Evolutionary conservation across 2,113 vertebrate genomes (phyloP).

Genomic region (Etheostoma cragini): DNA sequence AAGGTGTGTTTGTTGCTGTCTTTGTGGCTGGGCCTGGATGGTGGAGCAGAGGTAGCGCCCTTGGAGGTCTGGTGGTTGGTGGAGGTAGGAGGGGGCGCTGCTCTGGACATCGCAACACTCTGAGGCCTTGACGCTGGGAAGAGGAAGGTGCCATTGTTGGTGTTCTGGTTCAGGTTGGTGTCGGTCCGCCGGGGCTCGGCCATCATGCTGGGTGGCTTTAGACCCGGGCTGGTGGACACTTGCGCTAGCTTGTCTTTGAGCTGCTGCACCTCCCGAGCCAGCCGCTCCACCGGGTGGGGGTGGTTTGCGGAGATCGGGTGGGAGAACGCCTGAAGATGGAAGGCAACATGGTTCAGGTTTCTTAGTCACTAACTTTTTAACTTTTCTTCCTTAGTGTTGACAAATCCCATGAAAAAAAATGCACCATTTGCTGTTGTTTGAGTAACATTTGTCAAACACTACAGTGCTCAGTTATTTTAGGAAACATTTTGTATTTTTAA

Average conservation of each 20-base stretch:
- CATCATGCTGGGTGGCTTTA: conserved; percentile 21
- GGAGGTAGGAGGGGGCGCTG: conserved; percentile 52
- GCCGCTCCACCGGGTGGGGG: conserved; percentile 82
- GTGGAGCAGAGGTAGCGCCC: conserved; percentile 12
- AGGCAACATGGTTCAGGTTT: background rate
- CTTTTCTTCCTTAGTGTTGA: no score
- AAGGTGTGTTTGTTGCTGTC: conserved; percentile 82
- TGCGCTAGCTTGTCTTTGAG: conserved; percentile 77
- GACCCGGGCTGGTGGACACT: conserved; percentile 30
- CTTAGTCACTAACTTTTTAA: background rate
- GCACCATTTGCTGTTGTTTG: no score
- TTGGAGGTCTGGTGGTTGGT: conserved; percentile 63
- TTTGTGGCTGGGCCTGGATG: conserved; percentile 35
- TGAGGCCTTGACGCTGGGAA: conserved; percentile 72
- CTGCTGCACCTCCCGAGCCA: conserved; percentile 82
- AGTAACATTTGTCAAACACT: no score
- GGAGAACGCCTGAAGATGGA: conserved; percentile 78
- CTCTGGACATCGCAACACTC: conserved; percentile 1
- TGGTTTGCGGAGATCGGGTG: conserved; percentile 79
- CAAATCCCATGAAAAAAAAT: no score
- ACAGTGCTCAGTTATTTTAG: no score
- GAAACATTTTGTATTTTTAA: no score
- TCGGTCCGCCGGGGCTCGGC: conserved; percentile 59
- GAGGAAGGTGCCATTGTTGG: conserved; percentile 85
- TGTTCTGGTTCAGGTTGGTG: conserved; percentile 85